These are phyloP conservation scores for Argentina silus DNA, from an alignment of 2,797 vertebrate species.

Conservation along the genomic window DNA sequence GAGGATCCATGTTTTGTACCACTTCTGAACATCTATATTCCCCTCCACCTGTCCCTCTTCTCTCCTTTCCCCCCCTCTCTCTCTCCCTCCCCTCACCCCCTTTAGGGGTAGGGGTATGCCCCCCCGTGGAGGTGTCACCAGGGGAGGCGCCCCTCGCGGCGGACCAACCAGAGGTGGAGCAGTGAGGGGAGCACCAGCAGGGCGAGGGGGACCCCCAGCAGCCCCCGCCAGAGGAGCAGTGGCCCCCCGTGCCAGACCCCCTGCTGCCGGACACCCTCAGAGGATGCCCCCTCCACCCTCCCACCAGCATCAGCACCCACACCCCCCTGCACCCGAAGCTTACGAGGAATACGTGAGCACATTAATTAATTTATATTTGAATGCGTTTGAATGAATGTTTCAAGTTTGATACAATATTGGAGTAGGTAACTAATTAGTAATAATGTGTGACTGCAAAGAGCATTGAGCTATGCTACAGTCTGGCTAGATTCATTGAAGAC, in stretches of 20 bases:
- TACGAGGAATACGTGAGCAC: constrained; percentile 94
- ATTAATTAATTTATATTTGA: background rate
- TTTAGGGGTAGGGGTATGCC: constrained; percentile 90
- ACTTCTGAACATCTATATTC: background rate
- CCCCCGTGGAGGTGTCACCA: constrained; percentile 66
- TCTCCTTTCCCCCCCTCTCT: background rate
- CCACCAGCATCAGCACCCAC: constrained; percentile 73
- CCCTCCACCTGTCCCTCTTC: background rate
- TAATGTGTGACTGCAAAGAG: background rate
- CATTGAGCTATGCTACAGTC: background rate
- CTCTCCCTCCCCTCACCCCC: background rate
- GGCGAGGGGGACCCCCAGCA: constrained; percentile 85
- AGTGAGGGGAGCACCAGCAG: constrained; percentile 83
- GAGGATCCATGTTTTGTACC: background rate
- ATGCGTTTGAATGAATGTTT: background rate
- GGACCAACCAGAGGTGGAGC: constrained; percentile 87
- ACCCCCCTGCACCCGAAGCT: constrained; percentile 77
- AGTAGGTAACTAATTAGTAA: background rate
- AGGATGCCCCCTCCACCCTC: constrained; percentile 82
- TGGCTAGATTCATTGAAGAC: too few species aligned
- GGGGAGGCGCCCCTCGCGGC: constrained; percentile 86
- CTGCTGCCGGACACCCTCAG: constrained; percentile 84
- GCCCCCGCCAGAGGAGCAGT: constrained; percentile 82
- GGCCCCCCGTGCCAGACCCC: constrained; percentile 83
- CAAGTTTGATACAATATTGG: background rate